These are phyloP conservation scores for Mastomys natalensis DNA, from an alignment of 2,113 vertebrate species.

Conservation along the genomic window DNA sequence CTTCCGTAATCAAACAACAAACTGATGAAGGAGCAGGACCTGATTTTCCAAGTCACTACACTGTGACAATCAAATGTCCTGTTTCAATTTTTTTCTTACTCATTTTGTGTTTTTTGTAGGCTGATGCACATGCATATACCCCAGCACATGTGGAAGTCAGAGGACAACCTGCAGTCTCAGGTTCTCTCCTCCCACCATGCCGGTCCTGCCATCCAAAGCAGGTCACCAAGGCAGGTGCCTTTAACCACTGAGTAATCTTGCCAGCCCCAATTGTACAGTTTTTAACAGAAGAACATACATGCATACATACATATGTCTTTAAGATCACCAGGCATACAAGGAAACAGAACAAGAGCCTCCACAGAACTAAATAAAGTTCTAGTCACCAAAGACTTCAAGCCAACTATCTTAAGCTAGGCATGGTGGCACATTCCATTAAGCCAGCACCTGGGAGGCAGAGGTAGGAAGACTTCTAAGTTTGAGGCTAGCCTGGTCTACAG, in stretches of 20 bases:
- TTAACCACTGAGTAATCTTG: neutral
- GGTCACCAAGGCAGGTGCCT: neutral
- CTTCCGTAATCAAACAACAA: neutral
- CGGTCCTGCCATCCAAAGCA: neutral
- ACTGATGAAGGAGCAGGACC: neutral
- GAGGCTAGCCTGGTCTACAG: neutral
- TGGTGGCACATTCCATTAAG: neutral
- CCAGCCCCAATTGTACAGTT: neutral
- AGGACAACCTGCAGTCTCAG: neutral
- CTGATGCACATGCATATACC: neutral
- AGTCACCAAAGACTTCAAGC: neutral
- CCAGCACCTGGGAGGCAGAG: neutral
- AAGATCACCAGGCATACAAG: neutral
- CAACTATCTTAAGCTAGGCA: neutral
- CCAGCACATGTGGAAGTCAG: neutral
- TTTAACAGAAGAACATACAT: neutral
- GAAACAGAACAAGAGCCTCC: neutral
- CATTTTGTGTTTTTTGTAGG: neutral
- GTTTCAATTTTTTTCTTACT: neutral
- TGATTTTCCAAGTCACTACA: neutral
- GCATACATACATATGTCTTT: neutral
- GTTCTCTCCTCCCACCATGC: neutral
- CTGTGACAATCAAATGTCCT: neutral
- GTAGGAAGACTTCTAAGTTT: neutral
- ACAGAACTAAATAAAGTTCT: neutral